These are phyloP conservation scores for Orgyia antiqua DNA, from an alignment of 2,888 invertebrate genomes.

Conservation along the genomic window DNA sequence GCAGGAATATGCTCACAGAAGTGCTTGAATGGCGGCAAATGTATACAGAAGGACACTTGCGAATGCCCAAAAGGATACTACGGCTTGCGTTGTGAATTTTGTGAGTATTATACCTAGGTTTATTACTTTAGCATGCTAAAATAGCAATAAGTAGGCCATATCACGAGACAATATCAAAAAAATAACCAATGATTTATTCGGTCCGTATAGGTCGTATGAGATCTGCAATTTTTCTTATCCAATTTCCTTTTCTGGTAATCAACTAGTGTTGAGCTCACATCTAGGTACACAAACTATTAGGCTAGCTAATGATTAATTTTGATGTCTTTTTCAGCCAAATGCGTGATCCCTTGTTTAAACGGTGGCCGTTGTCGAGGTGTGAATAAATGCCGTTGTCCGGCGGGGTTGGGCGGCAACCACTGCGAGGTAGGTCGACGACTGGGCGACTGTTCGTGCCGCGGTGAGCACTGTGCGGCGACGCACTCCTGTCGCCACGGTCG, in stretches of 20 bases:
- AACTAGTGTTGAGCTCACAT: too few species aligned
- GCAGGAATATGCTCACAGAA: slow-evolving; percentile 93
- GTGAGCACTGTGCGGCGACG: slow-evolving; percentile 82
- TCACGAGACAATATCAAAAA: too few species aligned
- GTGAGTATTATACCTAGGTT: slow-evolving; percentile 78
- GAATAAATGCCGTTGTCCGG: slow-evolving; percentile 92
- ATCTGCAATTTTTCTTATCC: too few species aligned
- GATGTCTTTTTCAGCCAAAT: slow-evolving; percentile 87
- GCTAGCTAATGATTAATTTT: too few species aligned
- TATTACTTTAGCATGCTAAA: not conserved
- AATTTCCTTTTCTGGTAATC: too few species aligned
- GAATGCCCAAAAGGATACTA: slow-evolving; percentile 95
- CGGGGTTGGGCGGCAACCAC: slow-evolving; percentile 91
- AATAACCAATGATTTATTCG: too few species aligned
- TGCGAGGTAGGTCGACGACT: slow-evolving; percentile 92
- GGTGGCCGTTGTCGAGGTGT: slow-evolving; percentile 93
- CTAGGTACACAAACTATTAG: too few species aligned
- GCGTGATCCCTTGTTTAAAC: slow-evolving; percentile 93
- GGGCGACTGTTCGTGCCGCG: slow-evolving; percentile 85
- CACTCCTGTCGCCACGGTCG: slow-evolving; percentile 87
- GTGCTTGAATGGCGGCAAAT: slow-evolving; percentile 96
- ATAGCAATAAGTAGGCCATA: too few species aligned
- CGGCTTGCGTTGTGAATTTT: slow-evolving; percentile 93
- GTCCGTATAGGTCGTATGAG: too few species aligned
- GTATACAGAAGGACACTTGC: slow-evolving; percentile 95